A percentile compares a stretch with the other conserved stretches of the same genome.
phyloP scores from a whole-genome alignment of 2,888 invertebrate species.

The Xylota segnis region DNA sequence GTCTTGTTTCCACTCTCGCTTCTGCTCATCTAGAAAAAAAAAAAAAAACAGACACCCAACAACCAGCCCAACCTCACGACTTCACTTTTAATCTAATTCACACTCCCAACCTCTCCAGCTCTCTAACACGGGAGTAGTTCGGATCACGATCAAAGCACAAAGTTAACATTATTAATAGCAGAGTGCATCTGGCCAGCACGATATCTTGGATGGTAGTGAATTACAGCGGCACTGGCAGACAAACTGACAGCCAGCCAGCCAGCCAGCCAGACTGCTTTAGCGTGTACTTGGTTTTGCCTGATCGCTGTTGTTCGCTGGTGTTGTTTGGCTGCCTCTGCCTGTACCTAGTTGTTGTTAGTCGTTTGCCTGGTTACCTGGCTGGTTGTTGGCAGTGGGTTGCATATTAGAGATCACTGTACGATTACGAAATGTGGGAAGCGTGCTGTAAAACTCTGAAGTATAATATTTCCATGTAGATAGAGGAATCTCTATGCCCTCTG shows the following conservation, averaged over 20 bases:
- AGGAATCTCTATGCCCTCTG: constrained; percentile 41
- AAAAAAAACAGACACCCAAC: constrained; percentile 35
- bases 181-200: constrained; percentile 55
- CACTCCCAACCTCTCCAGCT: constrained; percentile 50
- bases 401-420: constrained; percentile 72
- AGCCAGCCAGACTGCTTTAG: constrained; percentile 27
- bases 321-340: constrained; percentile 39
- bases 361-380: constrained; percentile 58
- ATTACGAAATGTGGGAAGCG: constrained; percentile 75
- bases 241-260: constrained; percentile 54
- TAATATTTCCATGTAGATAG: constrained; percentile 44
- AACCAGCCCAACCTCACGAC: constrained; percentile 58
- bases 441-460: constrained; percentile 35
- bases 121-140: constrained; percentile 38
- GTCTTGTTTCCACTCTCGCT: constrained; percentile 31
- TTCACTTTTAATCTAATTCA: constrained; percentile 63
- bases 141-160: constrained; percentile 70
- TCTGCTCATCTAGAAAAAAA: constrained; percentile 45
- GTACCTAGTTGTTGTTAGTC: constrained; percentile 29
- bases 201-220: constrained; percentile 50
- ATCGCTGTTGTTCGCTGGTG: constrained; percentile 40
- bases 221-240: constrained; percentile 38
- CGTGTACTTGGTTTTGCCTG: constrained; percentile 24
- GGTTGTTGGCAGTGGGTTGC: constrained; percentile 69
- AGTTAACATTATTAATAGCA: constrained; percentile 70